Conservation (phyloP, 2,113 vertebrate genomes). For the Sciurus niger region DNA sequence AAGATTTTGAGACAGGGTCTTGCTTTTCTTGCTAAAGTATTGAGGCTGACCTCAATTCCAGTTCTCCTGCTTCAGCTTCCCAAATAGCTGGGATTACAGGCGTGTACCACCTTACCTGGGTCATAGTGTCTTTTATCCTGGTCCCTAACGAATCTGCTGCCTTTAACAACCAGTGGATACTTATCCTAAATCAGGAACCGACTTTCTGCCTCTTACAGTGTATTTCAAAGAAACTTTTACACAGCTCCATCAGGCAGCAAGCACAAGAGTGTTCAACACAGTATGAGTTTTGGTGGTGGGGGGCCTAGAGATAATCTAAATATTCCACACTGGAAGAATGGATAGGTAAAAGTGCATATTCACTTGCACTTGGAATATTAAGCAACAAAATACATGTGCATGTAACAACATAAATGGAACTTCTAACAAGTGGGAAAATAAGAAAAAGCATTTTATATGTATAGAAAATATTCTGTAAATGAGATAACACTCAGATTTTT, state of each 20-base stretch:
- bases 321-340: not conserved
- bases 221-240: slow-evolving; percentile 38
- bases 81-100: too few species aligned
- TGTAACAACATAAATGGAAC: not conserved
- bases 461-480: not conserved
- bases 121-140: not conserved
- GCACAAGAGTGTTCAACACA: not conserved
- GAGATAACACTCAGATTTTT: not conserved
- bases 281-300: not conserved
- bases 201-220: slow-evolving; percentile 5
- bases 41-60: too few species aligned
- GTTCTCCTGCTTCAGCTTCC: too few species aligned
- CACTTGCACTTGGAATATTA: not conserved
- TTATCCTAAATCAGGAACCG: slow-evolving; percentile 15
- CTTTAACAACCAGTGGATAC: slow-evolving; percentile 49
- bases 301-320: not conserved
- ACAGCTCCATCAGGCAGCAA: not conserved
- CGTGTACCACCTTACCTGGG: too few species aligned
- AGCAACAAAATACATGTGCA: not conserved
- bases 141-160: not conserved
- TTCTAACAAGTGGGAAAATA: slow-evolving; percentile 38
- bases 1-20: too few species aligned
- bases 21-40: too few species aligned
- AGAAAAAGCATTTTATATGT: not conserved
- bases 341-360: not conserved